Evolutionary conservation across 2,888 invertebrate species (phyloP), one percentile per base, ranked within the genome.

Genomic region (Eupelmus urozonus): DNA sequence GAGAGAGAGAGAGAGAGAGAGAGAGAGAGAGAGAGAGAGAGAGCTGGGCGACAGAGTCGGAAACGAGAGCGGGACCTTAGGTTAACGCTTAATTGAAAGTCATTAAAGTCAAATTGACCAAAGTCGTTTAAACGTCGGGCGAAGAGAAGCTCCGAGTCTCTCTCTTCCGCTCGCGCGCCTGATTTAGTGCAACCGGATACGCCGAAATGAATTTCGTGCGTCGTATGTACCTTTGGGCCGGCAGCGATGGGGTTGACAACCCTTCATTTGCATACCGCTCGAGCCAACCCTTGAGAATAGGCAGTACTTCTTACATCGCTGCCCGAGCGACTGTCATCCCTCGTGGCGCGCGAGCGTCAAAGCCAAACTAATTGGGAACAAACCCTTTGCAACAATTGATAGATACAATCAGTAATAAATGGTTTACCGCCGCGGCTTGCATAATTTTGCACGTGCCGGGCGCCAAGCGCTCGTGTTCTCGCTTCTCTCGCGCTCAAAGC

Each of bases 111-210:
- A 77, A 77, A 80, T 80, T 75, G 74, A 77, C 71, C 77, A 71
- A 75, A 75, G 77, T 75, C 74, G 71, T 60, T 76, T 55, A 73
- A 72, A 9, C 13, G 66, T 18, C 25, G 20, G 40, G 65, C 42
- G 63, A 49, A n/a, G 13, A 7, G 42, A 18, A 59, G 53, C 59
- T n/a, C n/a, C n/a, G n/a, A 49, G 20, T 34, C 25, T 34, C 42
- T 29, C 55, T 16, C 49, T 49, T n/a, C 34, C 34, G 9, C 34
- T 45, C 2, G 45, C 13, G 83, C 84, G 79, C 86, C 86, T 83
- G 79, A 77, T 80, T 79, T 81, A 70, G 76, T 76, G 85, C 86
- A 83, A 85, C 85, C 85, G 82, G 81, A 78, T 83, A 81, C 83
- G 78, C 85, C 73, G 72, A 75, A 80, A 76, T 73, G 85, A 82